Conservation (phyloP, 2,888 invertebrate species). For the Drosophila melanosoma region DNA sequence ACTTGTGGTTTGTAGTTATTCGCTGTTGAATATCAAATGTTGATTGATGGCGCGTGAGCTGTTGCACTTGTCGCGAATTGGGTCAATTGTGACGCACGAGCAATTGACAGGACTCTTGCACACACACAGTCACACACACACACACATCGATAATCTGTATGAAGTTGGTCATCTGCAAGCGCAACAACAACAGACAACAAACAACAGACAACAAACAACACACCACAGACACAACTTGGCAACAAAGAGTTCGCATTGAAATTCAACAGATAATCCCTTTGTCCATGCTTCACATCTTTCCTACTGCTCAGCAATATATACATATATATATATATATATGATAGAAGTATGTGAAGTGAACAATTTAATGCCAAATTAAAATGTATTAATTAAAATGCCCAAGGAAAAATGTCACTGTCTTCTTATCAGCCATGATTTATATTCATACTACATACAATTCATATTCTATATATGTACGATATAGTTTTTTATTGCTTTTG, state of each 20-base stretch:
- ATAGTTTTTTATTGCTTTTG: conserved; percentile 39
- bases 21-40: conserved; percentile 40
- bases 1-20: conserved; percentile 11
- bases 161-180: conserved; percentile 1
- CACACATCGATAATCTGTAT: neutral
- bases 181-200: neutral
- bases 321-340: conserved; percentile 8
- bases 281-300: conserved; percentile 39
- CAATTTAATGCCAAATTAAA: conserved; percentile 77
- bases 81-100: conserved; percentile 64
- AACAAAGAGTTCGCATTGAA: conserved; percentile 69
- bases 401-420: conserved; percentile 44
- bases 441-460: conserved; percentile 4
- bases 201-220: neutral
- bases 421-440: conserved; percentile 74
- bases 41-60: conserved; percentile 74
- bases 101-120: conserved; percentile 35
- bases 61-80: conserved; percentile 47
- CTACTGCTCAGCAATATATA: neutral
- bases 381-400: conserved; percentile 70
- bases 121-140: neutral
- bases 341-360: conserved; percentile 11
- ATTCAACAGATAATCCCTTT: conserved; percentile 76
- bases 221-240: conserved; percentile 25
- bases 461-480: conserved; percentile 19